Conservation (phyloP, 2,113 vertebrate genomes). For the Andinoacara biseriatus region DNA sequence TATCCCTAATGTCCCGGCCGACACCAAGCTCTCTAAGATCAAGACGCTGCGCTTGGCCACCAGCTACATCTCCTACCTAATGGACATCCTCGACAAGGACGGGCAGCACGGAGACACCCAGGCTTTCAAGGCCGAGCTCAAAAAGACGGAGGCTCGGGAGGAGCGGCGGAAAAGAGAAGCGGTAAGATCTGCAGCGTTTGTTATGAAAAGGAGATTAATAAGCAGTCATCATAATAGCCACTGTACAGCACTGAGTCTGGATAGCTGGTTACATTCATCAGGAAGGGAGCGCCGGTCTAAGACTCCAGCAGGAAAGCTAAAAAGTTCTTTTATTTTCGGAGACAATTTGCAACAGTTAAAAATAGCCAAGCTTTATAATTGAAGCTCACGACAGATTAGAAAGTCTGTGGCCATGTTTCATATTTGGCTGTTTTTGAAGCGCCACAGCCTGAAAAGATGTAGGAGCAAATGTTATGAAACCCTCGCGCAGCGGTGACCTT, state of each 20-base stretch:
- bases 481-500: not conserved
- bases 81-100: slow-evolving; percentile 99
- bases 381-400: not conserved
- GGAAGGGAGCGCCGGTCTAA: accelerated
- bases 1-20: slow-evolving; percentile 97
- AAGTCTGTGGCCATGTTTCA: not conserved
- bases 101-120: slow-evolving; percentile 95
- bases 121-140: slow-evolving; percentile 98
- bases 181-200: slow-evolving; percentile 79
- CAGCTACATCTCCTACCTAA: slow-evolving; percentile 99
- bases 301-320: not conserved
- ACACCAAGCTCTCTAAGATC: slow-evolving; percentile 98
- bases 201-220: not conserved
- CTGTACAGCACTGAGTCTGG: not conserved
- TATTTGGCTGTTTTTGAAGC: not conserved
- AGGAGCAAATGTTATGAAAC: no score
- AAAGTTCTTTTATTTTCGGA: not conserved
- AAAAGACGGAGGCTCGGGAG: slow-evolving; percentile 94
- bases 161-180: slow-evolving; percentile 95
- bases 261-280: not conserved
- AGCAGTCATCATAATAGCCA: not conserved
- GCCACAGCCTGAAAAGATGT: no score
- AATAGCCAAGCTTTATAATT: not conserved
- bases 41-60: slow-evolving; percentile 96
- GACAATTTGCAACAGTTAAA: not conserved